These are phyloP conservation scores for Hydra vulgaris DNA, from an alignment of 30 jellyfish, hydroid and myxozoan genomes.

Conservation along the genomic window DNA sequence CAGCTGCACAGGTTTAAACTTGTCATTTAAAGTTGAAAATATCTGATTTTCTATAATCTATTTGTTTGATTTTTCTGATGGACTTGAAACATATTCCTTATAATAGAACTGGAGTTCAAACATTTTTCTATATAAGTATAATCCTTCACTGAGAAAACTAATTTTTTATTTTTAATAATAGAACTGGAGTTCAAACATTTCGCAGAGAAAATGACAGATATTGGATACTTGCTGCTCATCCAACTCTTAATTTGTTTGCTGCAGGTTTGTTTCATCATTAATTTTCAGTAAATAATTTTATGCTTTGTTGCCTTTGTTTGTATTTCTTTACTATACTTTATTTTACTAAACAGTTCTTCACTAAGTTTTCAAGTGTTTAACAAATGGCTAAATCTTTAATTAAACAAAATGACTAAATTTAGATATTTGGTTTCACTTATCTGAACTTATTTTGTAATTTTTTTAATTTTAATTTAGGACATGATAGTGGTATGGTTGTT, in stretches of 20 bases:
- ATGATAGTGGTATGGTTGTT: slow-evolving; percentile 93
- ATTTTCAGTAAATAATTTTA: background rate
- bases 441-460: no score
- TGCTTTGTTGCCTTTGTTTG: background rate
- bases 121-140: no score
- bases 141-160: no score
- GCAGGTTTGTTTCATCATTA: slow-evolving; percentile 38
- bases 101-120: slow-evolving; percentile 36
- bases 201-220: slow-evolving; percentile 90
- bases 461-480: slow-evolving; percentile 40
- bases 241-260: slow-evolving; percentile 80
- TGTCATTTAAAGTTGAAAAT: no score
- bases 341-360: background rate
- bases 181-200: slow-evolving; percentile 90
- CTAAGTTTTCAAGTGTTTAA: no score
- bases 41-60: no score
- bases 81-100: no score
- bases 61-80: no score
- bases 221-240: slow-evolving; percentile 95
- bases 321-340: background rate
- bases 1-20: no score
- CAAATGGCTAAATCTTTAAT: no score
- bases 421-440: no score
- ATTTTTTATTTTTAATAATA: background rate
- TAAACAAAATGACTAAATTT: no score